phyloP scores from a whole-genome alignment of 2,797 vertebrate genomes.

The Prunella strophiata region DNA sequence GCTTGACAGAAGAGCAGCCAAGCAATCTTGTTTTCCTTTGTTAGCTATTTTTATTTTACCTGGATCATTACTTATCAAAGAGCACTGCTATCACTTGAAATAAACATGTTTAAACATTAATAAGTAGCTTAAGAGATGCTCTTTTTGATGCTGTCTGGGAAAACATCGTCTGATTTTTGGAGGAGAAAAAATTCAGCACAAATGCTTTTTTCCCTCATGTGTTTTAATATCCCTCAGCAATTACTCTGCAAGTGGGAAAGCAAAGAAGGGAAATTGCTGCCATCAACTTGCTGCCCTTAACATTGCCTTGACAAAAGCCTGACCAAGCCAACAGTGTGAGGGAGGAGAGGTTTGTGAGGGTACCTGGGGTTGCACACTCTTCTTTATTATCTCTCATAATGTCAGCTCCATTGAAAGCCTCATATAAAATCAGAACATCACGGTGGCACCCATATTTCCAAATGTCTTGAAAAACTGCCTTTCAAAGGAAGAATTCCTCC shows the following conservation, averaged over 20 bases:
- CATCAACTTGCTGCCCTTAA: not conserved
- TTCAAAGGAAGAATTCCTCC: not conserved
- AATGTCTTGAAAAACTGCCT: not conserved
- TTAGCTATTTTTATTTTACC: conserved; percentile 59
- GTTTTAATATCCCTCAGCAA: not conserved
- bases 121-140: conserved; percentile 14
- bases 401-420: not conserved
- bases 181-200: not conserved
- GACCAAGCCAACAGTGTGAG: rapidly evolving
- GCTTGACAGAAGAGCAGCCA: conserved; percentile 4
- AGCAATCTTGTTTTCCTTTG: conserved; percentile 7
- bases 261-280: not conserved
- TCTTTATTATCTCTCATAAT: not conserved
- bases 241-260: not conserved
- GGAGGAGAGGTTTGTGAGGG: not conserved
- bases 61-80: conserved; percentile 37
- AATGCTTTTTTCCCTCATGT: not conserved
- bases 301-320: not conserved
- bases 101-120: conserved; percentile 59
- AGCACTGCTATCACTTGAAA: not conserved
- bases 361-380: not conserved
- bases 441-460: rapidly evolving
- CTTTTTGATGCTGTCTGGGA: not conserved
- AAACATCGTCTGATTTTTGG: not conserved
- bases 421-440: not conserved